phyloP scores from a whole-genome alignment of 2,113 vertebrate species.

The Equus przewalskii region DNA sequence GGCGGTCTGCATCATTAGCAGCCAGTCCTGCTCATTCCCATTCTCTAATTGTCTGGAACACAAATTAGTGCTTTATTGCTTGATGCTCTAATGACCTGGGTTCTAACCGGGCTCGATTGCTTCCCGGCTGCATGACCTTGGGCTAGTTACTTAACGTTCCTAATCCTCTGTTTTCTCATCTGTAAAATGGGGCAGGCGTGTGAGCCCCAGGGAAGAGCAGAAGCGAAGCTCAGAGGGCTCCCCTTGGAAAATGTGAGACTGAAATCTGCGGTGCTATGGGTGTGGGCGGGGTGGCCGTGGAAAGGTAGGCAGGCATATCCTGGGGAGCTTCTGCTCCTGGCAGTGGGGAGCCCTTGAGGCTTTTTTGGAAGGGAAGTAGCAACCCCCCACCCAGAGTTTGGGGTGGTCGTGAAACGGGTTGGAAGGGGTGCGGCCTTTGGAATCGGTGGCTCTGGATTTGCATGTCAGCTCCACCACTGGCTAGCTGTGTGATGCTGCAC shows the following conservation, averaged over 20 bases:
- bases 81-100: slow-evolving; percentile 72
- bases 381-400: neutral
- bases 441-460: neutral
- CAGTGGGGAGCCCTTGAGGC: neutral
- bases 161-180: slow-evolving; percentile 63
- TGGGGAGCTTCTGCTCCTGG: neutral
- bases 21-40: slow-evolving; percentile 14
- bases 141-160: slow-evolving; percentile 75
- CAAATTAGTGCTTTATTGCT: slow-evolving; percentile 71
- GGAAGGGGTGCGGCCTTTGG: neutral
- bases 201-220: neutral
- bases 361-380: neutral
- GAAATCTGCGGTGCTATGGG: neutral
- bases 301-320: neutral
- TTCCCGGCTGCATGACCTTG: slow-evolving; percentile 65
- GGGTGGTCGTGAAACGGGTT: neutral
- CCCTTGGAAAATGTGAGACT: neutral
- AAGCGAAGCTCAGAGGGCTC: neutral
- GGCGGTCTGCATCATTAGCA: neutral
- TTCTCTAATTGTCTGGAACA: slow-evolving; percentile 71
- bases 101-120: slow-evolving; percentile 68
- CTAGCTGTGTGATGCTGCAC: neutral
- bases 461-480: neutral
- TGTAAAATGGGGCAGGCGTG: slow-evolving; percentile 32
- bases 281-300: neutral